phyloP scores from a whole-genome alignment of 2,113 vertebrate genomes.

The Platycercus adscitus region DNA sequence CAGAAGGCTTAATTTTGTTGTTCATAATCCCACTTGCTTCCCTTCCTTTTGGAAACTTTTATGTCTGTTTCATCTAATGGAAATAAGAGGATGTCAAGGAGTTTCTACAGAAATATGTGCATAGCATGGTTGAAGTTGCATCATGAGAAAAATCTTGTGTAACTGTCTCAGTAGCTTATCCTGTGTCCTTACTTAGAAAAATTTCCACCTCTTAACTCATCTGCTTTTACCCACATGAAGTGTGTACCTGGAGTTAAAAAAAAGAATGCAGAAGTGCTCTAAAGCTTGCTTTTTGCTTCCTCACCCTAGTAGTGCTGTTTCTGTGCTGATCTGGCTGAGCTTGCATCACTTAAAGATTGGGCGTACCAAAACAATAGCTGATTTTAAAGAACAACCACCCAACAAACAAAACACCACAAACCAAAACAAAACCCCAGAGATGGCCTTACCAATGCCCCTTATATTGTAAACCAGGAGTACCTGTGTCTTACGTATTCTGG shows the following conservation, averaged over 20 bases:
- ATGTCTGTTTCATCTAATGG: not conserved
- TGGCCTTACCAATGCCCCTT: not conserved
- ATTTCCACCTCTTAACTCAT: not conserved
- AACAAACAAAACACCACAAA: not conserved
- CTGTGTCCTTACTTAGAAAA: not conserved
- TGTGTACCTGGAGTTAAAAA: not conserved
- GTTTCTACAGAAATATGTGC: not conserved
- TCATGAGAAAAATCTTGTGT: not conserved
- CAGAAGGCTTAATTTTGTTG: not conserved
- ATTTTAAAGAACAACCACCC: not conserved
- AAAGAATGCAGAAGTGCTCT: not conserved
- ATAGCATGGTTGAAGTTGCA: not conserved
- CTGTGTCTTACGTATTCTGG: not conserved
- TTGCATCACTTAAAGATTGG: not conserved
- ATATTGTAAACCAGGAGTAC: not conserved
- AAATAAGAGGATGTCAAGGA: not conserved
- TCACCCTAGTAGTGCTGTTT: not conserved
- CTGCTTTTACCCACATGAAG: not conserved
- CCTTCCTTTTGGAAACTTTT: not conserved
- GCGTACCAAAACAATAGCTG: not conserved
- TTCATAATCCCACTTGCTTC: not conserved
- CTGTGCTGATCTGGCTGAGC: not conserved
- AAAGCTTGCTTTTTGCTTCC: not conserved
- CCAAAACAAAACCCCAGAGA: not conserved
- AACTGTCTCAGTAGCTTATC: not conserved